These are phyloP conservation scores for Synergus japonicus DNA, from an alignment of 2,888 invertebrate species.

Conservation along the genomic window DNA sequence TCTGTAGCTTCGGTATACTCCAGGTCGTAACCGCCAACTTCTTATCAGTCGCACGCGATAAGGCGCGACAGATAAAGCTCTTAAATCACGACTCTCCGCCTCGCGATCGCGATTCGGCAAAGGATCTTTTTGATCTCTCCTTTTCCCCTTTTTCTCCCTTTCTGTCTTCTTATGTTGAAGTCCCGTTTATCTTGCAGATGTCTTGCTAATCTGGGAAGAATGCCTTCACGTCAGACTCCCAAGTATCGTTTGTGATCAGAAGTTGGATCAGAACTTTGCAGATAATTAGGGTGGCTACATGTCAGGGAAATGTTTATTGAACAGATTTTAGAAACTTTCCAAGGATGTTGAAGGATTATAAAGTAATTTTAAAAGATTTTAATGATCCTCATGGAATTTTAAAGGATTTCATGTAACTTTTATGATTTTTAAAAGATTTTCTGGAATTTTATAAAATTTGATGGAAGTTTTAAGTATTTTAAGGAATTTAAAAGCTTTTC, in stretches of 20 bases:
- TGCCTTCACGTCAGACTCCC: neutral
- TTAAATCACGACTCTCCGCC: conserved; percentile 58
- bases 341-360: no score
- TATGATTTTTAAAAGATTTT: no score
- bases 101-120: conserved; percentile 48
- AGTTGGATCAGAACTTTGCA: neutral
- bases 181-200: conserved; percentile 17
- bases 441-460: no score
- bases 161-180: conserved; percentile 17
- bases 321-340: no score
- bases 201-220: conserved; percentile 13
- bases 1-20: conserved; percentile 42
- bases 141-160: conserved; percentile 38
- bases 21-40: conserved; percentile 53
- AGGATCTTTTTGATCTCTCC: conserved; percentile 45
- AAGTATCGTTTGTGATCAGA: neutral
- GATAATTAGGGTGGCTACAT: neutral
- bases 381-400: no score
- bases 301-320: no score
- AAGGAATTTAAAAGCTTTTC: no score
- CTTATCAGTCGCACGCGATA: conserved; percentile 66
- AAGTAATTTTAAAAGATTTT: no score
- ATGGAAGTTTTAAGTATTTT: no score
- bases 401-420: no score
- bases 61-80: conserved; percentile 61